These are phyloP conservation scores for Arrhopalites spinosus DNA, from an alignment of 2,888 invertebrate genomes.

Conservation along the genomic window DNA sequence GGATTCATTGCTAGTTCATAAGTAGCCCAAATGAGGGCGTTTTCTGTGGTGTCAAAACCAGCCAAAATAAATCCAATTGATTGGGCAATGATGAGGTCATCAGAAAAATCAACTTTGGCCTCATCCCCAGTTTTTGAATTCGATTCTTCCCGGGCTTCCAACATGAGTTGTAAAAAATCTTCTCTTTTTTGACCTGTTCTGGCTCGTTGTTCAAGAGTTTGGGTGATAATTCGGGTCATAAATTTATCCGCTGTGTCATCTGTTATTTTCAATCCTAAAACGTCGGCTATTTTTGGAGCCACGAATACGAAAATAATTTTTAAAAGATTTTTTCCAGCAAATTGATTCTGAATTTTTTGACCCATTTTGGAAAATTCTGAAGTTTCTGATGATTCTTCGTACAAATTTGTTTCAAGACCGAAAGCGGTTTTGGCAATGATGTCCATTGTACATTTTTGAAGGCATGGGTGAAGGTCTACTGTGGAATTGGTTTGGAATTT, in stretches of 20 bases:
- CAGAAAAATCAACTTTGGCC: background rate
- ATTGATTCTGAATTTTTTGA: too few relatives aligned
- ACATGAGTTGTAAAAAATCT: conserved; percentile 25
- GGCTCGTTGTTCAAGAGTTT: background rate
- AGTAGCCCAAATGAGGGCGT: too few relatives aligned
- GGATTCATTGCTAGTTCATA: too few relatives aligned
- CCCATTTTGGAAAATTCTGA: too few relatives aligned
- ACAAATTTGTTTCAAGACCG: conserved; percentile 20
- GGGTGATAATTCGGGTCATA: background rate
- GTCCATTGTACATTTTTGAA: too few relatives aligned
- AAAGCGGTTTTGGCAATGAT: too few relatives aligned
- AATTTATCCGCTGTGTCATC: conserved; percentile 11
- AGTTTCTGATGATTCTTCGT: conserved; percentile 5
- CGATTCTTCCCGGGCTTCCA: conserved; percentile 3
- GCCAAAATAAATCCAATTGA: background rate
- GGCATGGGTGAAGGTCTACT: conserved; percentile 1
- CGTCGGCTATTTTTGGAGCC: background rate
- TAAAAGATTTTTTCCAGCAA: background rate
- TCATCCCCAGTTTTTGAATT: too few relatives aligned
- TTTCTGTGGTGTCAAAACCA: too few relatives aligned
- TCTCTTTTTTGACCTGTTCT: conserved; percentile 24
- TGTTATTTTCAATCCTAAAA: background rate
- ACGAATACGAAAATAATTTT: background rate
- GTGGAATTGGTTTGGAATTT: too few relatives aligned
- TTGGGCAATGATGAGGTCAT: conserved; percentile 25